Evolutionary conservation across 2,888 invertebrate genomes (phyloP).

Genomic region (Chalcis sispes): DNA sequence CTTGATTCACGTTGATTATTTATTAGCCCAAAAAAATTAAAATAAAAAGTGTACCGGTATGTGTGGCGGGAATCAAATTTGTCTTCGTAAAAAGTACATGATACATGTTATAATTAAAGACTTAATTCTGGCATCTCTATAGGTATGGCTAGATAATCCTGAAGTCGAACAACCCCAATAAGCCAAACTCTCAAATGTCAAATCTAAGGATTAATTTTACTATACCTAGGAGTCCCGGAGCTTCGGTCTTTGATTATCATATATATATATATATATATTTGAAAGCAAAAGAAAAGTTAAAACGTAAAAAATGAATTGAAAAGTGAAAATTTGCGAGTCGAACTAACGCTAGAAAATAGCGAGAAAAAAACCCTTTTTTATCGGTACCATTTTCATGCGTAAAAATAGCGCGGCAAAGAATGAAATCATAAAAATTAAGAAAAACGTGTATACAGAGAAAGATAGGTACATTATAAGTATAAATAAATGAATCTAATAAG

Average conservation of each 20-base stretch:
- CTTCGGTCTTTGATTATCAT: too few relatives aligned
- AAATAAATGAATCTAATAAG: constrained; percentile 58
- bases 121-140: too few relatives aligned
- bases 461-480: constrained; percentile 58
- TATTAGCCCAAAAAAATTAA: constrained; percentile 31
- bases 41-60: constrained; percentile 46
- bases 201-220: too few relatives aligned
- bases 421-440: constrained; percentile 54
- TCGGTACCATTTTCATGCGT: constrained; percentile 58
- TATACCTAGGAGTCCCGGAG: too few relatives aligned
- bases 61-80: constrained; percentile 46
- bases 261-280: constrained; percentile 5
- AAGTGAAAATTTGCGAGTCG: constrained; percentile 58
- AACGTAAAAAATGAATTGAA: constrained; percentile 54
- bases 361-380: constrained; percentile 55
- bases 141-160: constrained; percentile 4
- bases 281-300: constrained; percentile 22
- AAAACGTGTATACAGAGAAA: constrained; percentile 57
- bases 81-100: constrained; percentile 51
- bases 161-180: too few relatives aligned
- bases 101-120: constrained; percentile 35
- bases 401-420: constrained; percentile 55
- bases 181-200: too few relatives aligned
- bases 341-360: constrained; percentile 39
- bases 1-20: constrained; percentile 51